A percentile compares a stretch with the other conserved stretches of the same genome.
Conservation (phyloP, 2,888 invertebrate genomes). For the Trissolcus brochymenae region DNA sequence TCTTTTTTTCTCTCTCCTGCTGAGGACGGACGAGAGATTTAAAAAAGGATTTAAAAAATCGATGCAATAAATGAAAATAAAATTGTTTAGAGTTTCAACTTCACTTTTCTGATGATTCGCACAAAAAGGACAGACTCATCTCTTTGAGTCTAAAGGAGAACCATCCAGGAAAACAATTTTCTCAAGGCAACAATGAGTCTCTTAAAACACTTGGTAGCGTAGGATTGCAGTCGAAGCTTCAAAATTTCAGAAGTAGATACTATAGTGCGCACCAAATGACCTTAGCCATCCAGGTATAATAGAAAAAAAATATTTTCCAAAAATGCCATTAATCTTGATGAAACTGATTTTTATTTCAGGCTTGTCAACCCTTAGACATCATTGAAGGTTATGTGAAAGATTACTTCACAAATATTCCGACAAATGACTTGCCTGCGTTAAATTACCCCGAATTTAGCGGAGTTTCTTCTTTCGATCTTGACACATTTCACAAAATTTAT, state of each 20-base stretch:
- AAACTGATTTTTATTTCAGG: constrained; percentile 67
- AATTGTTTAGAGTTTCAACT: constrained; percentile 86
- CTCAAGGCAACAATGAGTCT: constrained; percentile 90
- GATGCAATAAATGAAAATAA: too few relatives aligned
- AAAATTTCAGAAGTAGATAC: constrained; percentile 85
- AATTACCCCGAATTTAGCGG: constrained; percentile 79
- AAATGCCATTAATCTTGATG: background rate
- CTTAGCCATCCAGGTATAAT: constrained; percentile 84
- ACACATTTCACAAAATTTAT: constrained; percentile 82
- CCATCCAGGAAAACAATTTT: constrained; percentile 86
- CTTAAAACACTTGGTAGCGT: constrained; percentile 83
- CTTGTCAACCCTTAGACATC: constrained; percentile 80
- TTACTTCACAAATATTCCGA: constrained; percentile 84
- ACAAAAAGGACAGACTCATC: constrained; percentile 80
- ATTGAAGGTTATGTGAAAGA: constrained; percentile 82
- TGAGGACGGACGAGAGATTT: too few relatives aligned
- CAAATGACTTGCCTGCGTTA: constrained; percentile 80
- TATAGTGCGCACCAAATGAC: constrained; percentile 94
- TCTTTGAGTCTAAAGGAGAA: constrained; percentile 72
- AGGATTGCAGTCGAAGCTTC: constrained; percentile 82
- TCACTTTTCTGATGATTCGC: constrained; percentile 85
- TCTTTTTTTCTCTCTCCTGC: too few relatives aligned
- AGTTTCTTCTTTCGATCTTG: constrained; percentile 79
- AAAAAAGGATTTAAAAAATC: background rate
- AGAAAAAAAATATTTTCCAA: constrained; percentile 3